Base-by-base conservation (phyloP, 2,113 vertebrate species). In the Myiopsitta monachus region DNA sequence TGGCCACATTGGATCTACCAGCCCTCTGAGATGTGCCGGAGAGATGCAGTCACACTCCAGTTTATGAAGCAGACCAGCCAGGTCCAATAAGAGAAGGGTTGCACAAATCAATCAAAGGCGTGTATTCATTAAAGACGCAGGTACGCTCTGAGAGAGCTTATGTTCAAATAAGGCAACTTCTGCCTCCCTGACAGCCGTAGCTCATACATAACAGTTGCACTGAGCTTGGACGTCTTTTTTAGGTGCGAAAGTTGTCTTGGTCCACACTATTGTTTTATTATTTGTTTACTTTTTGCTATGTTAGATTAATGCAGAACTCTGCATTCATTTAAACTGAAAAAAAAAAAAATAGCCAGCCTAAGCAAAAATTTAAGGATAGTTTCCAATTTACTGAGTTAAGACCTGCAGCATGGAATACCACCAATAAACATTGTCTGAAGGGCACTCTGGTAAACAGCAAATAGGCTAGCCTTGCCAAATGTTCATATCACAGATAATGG, bases 1-100 rank as follows among this genome's bases (percentile, higher is more conserved):
- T 4, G 24, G 47, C 62, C 36, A 41, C 0, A 0, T 24, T 75
- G 51, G 11, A 49, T 49, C 30, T 76, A 26, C 26, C 57, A 54
- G 17, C 14, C 7, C 30, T 73, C 33, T 76, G 68, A 83, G 44
- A 23, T 38, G 33, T 44, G 22, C 31, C 54, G 18, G 14, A 38
- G 26, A 76, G 46, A 41, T 59, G 22, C 4, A 31, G 18, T 49
- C 30, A 54, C 68, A 2, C 57, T 63, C 30, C 44, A 55, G 8
- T 54, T 59, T 64, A 19, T 64, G 28, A 67, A 78, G 30, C 10
- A 82, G 55, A 75, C 10, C 14, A 27, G 3, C 31, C 30, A 74
- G 33, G 27, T 79, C 57, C 15, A 79, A 9, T 21, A 77, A 43
- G 17, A 78, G 46, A 57, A 74, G 22, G 18, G 14, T n/a, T 88